These are phyloP conservation scores for Poeciliopsis paucimaculata DNA, from an alignment of 2,797 vertebrate genomes.

Conservation along the genomic window DNA sequence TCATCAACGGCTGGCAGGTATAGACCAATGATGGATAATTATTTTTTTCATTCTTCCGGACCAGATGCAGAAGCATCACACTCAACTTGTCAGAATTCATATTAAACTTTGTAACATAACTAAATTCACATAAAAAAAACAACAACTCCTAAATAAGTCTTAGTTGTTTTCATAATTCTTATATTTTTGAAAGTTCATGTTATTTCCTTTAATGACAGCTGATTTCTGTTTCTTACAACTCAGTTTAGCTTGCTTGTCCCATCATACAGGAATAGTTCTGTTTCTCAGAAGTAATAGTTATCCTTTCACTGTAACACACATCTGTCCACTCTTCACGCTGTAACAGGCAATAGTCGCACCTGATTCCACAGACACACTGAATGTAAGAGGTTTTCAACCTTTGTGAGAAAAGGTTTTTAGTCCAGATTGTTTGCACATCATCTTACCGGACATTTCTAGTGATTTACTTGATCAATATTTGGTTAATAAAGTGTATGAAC, in stretches of 20 bases:
- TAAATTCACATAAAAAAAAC: neutral
- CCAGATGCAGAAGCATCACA: neutral
- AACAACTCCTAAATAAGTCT: neutral
- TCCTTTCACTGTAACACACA: neutral
- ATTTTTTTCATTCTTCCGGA: neutral
- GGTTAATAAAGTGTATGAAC: neutral
- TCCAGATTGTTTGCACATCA: neutral
- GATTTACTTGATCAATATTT: neutral
- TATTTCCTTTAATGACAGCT: neutral
- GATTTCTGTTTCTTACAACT: neutral
- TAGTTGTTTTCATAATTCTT: neutral
- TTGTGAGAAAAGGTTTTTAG: neutral
- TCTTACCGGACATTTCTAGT: neutral
- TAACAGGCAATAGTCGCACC: neutral
- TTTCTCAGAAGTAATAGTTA: neutral
- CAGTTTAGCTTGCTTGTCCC: neutral
- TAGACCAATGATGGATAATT: neutral
- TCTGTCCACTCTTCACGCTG: neutral
- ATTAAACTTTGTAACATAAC: neutral
- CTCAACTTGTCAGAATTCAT: neutral
- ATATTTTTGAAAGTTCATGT: neutral
- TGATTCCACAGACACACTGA: neutral
- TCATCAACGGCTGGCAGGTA: constrained; percentile 88
- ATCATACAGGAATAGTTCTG: neutral
- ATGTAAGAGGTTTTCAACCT: neutral